Evolutionary conservation across 2,888 invertebrate genomes (phyloP).

Genomic region (Rhorus exstirpatorius): DNA sequence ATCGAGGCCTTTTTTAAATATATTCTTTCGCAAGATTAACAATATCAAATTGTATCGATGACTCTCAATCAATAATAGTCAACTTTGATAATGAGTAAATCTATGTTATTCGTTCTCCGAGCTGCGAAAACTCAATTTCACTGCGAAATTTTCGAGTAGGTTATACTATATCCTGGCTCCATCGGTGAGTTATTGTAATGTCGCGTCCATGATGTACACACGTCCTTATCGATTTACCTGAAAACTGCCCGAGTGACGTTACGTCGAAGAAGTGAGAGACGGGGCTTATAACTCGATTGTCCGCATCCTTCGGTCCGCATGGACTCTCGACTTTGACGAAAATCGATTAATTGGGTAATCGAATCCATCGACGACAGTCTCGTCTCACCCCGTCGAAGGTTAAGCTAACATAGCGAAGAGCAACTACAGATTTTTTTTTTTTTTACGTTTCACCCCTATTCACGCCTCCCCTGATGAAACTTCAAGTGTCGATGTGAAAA

Average conservation of each 20-base stretch:
- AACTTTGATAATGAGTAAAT: too few species aligned
- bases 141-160: slow-evolving; percentile 26
- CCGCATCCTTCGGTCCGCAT: slow-evolving; percentile 61
- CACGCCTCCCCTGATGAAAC: background rate
- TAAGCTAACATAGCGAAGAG: slow-evolving; percentile 55
- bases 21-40: too few species aligned
- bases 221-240: slow-evolving; percentile 62
- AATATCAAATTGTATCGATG: too few species aligned
- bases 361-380: slow-evolving; percentile 64
- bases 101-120: too few species aligned
- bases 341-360: slow-evolving; percentile 69
- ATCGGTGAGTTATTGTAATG: slow-evolving; percentile 56
- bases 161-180: too few species aligned
- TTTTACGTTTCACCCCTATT: background rate
- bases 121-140: slow-evolving; percentile 41
- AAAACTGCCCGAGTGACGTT: slow-evolving; percentile 52
- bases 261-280: slow-evolving; percentile 26
- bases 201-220: slow-evolving; percentile 42
- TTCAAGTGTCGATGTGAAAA: background rate
- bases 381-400: slow-evolving; percentile 56
- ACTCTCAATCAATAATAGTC: too few species aligned
- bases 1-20: too few species aligned
- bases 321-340: slow-evolving; percentile 65
- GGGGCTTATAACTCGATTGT: slow-evolving; percentile 62
- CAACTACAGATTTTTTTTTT: slow-evolving; percentile 42